Percentiles rank a stretch among this genome's conserved stretches.
Evolutionary conservation across 2,797 vertebrate species (phyloP).

Genomic region (Chanos chanos): DNA sequence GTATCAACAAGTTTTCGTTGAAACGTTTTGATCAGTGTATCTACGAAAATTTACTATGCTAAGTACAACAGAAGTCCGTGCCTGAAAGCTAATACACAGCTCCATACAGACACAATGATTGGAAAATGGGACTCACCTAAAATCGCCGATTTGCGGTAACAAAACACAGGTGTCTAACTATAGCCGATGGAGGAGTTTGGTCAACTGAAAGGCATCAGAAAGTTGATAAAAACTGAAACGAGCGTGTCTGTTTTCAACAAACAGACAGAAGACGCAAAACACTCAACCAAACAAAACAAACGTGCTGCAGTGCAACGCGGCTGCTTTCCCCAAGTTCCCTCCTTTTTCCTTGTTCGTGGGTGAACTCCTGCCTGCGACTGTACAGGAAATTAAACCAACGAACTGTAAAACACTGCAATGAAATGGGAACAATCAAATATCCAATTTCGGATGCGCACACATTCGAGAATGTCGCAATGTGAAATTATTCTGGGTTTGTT

Average conservation of each 20-base stretch:
- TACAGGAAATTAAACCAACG: no score
- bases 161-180: neutral
- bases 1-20: no score
- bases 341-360: conserved; percentile 5
- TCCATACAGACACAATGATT: neutral
- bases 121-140: conserved; percentile 22
- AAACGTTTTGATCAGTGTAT: no score
- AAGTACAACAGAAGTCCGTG: no score
- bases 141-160: conserved; percentile 2
- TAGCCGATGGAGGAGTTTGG: conserved; percentile 3
- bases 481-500: conserved; percentile 61
- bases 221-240: neutral
- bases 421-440: neutral
- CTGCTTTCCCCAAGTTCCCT: conserved; percentile 22
- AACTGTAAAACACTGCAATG: no score
- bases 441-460: neutral
- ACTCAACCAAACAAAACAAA: conserved; percentile 22
- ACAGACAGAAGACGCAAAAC: conserved; percentile 48
- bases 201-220: conserved; percentile 36
- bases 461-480: neutral
- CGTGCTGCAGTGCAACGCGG: neutral
- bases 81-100: neutral
- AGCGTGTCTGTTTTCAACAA: conserved; percentile 14
- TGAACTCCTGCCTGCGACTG: no score
- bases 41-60: no score